These are phyloP conservation scores for Scatophagus argus DNA, from an alignment of 2,113 vertebrate genomes.

Conservation along the genomic window DNA sequence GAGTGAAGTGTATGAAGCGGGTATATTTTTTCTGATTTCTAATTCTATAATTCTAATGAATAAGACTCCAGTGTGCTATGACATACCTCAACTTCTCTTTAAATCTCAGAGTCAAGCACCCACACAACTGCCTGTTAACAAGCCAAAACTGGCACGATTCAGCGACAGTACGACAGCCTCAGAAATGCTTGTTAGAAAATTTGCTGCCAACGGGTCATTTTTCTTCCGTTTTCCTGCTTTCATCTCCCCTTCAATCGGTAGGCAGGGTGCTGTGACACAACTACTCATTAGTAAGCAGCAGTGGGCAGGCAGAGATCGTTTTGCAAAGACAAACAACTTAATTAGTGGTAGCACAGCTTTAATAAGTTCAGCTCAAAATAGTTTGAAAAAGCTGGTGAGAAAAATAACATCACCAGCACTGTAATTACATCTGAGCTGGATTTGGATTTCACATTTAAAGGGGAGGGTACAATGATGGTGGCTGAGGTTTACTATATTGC, in stretches of 20 bases:
- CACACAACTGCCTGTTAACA: conserved; percentile 43
- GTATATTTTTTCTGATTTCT: not conserved
- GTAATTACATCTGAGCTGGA: conserved; percentile 64
- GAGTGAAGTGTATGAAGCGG: not conserved
- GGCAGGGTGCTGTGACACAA: conserved; percentile 60
- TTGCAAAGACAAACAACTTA: conserved; percentile 83
- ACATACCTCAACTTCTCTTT: not conserved
- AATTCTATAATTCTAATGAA: conserved; percentile 3
- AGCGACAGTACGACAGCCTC: not conserved
- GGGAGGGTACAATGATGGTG: conserved; percentile 39
- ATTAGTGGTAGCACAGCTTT: conserved; percentile 73
- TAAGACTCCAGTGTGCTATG: not conserved
- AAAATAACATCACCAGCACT: conserved; percentile 53
- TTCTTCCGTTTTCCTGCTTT: conserved; percentile 47
- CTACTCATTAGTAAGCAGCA: conserved; percentile 74
- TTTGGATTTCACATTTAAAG: conserved; percentile 56
- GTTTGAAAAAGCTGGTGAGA: conserved; percentile 63
- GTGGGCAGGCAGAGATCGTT: conserved; percentile 70
- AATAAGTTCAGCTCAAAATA: conserved; percentile 78
- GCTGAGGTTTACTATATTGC: conserved; percentile 30
- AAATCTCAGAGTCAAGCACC: not conserved
- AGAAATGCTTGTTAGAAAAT: conserved; percentile 28
- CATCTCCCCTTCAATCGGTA: conserved; percentile 60
- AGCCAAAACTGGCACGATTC: conserved; percentile 6
- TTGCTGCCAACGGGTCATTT: conserved; percentile 51